A percentile compares a stretch with the other conserved stretches of the same genome.
phyloP scores from a whole-genome alignment of 1,140 invertebrate genomes.

The Hormaphis cornu region DNA sequence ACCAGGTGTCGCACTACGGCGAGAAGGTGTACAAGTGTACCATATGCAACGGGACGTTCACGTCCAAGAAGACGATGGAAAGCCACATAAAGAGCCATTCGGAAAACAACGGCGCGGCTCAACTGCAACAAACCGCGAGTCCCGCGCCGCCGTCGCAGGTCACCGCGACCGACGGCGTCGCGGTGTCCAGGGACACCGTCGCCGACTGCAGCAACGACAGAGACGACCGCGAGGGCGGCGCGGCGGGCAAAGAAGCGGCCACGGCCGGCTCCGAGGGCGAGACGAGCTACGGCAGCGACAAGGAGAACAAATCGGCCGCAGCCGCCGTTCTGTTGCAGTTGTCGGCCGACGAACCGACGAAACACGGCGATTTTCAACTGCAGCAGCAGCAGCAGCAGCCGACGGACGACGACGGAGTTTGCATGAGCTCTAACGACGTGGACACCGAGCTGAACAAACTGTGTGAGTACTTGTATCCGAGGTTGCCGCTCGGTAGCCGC shows the following conservation, averaged over 20 bases:
- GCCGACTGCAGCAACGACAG: conserved; percentile 59
- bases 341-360: background rate
- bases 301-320: conserved; percentile 42
- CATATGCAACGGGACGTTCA: conserved; percentile 78
- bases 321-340: background rate
- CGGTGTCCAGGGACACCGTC: conserved; percentile 31
- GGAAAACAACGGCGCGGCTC: conserved; percentile 45
- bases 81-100: conserved; percentile 82
- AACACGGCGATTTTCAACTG: background rate
- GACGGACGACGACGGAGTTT: background rate
- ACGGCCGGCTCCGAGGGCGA: background rate
- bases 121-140: background rate
- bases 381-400: background rate
- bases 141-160: background rate
- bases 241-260: conserved; percentile 32
- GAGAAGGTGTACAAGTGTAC: conserved; percentile 87
- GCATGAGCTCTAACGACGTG: background rate
- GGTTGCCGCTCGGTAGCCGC: conserved; percentile 11
- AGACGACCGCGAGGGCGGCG: conserved; percentile 52
- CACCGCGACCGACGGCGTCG: background rate
- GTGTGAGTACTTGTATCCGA: conserved; percentile 36
- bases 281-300: conserved; percentile 42
- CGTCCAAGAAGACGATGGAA: conserved; percentile 80
- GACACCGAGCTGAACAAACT: conserved; percentile 34
- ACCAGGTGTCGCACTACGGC: conserved; percentile 82